Percentiles rank a stretch among this genome's conserved stretches.
phyloP scores from a whole-genome alignment of 2,113 vertebrate species.

The Girardinichthys multiradiatus region DNA sequence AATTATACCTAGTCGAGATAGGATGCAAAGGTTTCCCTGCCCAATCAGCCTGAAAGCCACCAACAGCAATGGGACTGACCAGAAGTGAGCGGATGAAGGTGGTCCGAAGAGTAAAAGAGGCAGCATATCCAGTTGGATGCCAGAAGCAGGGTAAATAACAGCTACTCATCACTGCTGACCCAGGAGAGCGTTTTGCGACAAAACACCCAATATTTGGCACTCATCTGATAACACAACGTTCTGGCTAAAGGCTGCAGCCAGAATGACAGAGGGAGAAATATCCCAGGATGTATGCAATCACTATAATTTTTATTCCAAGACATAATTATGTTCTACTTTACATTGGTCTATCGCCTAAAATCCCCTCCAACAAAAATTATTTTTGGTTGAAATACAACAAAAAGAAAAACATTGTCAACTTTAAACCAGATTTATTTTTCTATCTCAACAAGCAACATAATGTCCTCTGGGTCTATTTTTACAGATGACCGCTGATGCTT shows the following conservation, averaged over 20 bases:
- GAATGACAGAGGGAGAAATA: neutral
- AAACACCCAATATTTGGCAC: neutral
- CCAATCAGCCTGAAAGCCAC: no score
- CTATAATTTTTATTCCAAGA: neutral
- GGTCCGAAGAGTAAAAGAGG: neutral
- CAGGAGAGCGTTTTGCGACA: neutral
- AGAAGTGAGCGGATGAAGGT: no score
- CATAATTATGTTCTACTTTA: neutral
- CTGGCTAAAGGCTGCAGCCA: neutral
- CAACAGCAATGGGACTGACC: no score
- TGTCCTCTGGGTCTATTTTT: conserved; percentile 17
- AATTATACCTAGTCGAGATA: no score
- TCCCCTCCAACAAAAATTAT: neutral
- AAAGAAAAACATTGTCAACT: conserved; percentile 5
- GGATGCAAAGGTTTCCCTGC: no score
- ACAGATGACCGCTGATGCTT: conserved; percentile 16
- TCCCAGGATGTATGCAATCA: neutral
- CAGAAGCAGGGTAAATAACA: no score
- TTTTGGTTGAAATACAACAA: neutral
- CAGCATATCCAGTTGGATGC: no score
- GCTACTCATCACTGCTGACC: neutral
- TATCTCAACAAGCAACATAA: conserved; percentile 16
- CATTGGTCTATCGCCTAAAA: no score
- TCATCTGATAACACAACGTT: neutral
- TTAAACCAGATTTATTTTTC: conserved; percentile 29